Evolutionary conservation across 2,797 vertebrate genomes (phyloP).

Genomic region (Sylvilagus floridanus): DNA sequence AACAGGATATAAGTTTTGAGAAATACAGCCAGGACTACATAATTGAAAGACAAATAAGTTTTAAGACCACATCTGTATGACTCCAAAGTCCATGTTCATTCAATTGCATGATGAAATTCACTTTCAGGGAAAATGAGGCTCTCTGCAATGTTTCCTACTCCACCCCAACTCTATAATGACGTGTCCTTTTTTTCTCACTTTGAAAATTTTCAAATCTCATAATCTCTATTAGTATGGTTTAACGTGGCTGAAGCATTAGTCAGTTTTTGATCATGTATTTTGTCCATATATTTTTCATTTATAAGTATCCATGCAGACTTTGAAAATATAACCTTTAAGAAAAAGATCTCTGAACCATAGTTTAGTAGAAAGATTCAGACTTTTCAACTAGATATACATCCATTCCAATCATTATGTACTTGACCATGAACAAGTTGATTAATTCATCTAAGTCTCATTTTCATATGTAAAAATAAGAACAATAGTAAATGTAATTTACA

Average conservation of each 20-base stretch:
- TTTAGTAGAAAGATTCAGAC: background rate
- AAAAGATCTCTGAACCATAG: constrained; percentile 3
- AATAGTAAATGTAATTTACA: background rate
- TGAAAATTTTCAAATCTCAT: background rate
- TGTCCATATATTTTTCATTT: background rate
- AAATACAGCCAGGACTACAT: background rate
- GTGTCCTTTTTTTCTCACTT: background rate
- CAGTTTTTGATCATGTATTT: background rate
- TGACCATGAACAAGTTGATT: background rate
- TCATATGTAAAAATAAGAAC: background rate
- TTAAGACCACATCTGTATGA: background rate
- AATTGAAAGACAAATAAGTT: constrained; percentile 13
- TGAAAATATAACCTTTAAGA: background rate
- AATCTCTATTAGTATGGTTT: background rate
- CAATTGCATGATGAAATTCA: background rate
- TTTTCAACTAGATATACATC: background rate
- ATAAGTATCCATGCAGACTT: background rate
- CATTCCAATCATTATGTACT: background rate
- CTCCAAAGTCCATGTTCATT: background rate
- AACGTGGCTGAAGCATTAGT: background rate
- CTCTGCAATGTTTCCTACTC: background rate
- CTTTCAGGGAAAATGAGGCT: background rate
- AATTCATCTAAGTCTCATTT: background rate
- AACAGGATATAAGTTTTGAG: background rate
- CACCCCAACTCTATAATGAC: background rate